phyloP scores from a whole-genome alignment of 2,888 invertebrate species.

The Thereva nobilitata region DNA sequence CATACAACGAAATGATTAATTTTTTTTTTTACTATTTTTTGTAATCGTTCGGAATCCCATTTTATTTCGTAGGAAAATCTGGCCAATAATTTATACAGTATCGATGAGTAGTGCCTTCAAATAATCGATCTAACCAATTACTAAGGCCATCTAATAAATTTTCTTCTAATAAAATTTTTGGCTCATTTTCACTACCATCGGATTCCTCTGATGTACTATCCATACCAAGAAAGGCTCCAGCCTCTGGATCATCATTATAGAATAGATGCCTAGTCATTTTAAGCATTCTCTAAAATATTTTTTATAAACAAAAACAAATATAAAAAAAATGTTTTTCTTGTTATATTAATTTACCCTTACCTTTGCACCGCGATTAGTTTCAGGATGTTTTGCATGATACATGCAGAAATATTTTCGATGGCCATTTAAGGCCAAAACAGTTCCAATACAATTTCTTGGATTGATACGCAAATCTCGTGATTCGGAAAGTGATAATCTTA shows the following conservation, averaged over 20 bases:
- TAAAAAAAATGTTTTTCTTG: background rate
- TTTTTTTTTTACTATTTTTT: too few species aligned
- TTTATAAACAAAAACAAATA: slow-evolving; percentile 3
- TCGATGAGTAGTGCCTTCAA: slow-evolving; percentile 93
- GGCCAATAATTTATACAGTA: slow-evolving; percentile 99
- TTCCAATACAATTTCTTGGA: slow-evolving; percentile 95
- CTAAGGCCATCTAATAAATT: slow-evolving; percentile 88
- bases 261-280: slow-evolving; percentile 68
- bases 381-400: slow-evolving; percentile 96
- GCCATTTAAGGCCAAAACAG: slow-evolving; percentile 93
- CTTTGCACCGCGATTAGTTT: slow-evolving; percentile 71
- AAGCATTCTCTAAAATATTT: slow-evolving; percentile 65
- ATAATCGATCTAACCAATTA: slow-evolving; percentile 95
- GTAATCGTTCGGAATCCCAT: background rate
- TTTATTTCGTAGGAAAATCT: slow-evolving; percentile 84
- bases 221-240: slow-evolving; percentile 85
- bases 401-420: slow-evolving; percentile 98
- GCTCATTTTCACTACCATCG: slow-evolving; percentile 56
- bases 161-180: slow-evolving; percentile 66
- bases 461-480: slow-evolving; percentile 85
- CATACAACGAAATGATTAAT: too few species aligned
- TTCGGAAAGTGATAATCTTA: slow-evolving; percentile 84
- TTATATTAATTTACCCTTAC: slow-evolving; percentile 53
- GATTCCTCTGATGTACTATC: slow-evolving; percentile 71
- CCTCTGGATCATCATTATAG: slow-evolving; percentile 69